Base-by-base conservation (phyloP, 2,113 vertebrate species). In the Pandion haliaetus region DNA sequence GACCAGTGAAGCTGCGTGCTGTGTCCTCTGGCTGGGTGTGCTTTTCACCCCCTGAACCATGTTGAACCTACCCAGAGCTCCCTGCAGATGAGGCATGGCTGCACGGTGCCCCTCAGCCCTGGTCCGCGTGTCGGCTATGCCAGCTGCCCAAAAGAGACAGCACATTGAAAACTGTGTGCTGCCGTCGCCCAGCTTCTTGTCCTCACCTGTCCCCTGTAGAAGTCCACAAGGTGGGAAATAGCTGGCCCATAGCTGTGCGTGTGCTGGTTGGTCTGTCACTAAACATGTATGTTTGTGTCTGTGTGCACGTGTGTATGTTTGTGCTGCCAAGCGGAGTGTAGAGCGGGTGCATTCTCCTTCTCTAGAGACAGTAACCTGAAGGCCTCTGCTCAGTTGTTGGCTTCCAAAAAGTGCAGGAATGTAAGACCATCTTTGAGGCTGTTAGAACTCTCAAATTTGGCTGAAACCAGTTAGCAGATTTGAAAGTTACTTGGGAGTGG, bases 81-180 rank as follows among this genome's bases (percentile, higher is more conserved):
- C 36, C 40, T 17, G 29, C 52, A 72, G 63, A 17, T 2, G 2
- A 50, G 42, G 25, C 19, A 1, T 11, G 26, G 38, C 50, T 23
- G 49, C 31, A 23, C 0, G 1, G 23, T 85, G 49, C 14, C 74
- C 20, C 73, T 47, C n/a, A 34, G 80, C 85, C 69, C 38, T 4
- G 38, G 18, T 29, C 44, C 0, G 0, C 0, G 0, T 26, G 28
- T 57, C 66, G 50, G 52, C 45, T 21, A 1, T 19, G 14, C 34
- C 18, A 15, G 63, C 38, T 71, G 58, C 47, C 47, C 47, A 5
- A 20, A 57, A n/a, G 47, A 54, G 31, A 20, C 32, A 17, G 47
- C 29, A 18, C 0, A 5, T 24, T 36, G 93, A 36, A 66, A 38
- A 47, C 71, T 61, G 25, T 10, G 20, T 63, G 66, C 55, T 79